Evolutionary conservation across 2,113 vertebrate species (phyloP).

Genomic region (Zapornia atra): DNA sequence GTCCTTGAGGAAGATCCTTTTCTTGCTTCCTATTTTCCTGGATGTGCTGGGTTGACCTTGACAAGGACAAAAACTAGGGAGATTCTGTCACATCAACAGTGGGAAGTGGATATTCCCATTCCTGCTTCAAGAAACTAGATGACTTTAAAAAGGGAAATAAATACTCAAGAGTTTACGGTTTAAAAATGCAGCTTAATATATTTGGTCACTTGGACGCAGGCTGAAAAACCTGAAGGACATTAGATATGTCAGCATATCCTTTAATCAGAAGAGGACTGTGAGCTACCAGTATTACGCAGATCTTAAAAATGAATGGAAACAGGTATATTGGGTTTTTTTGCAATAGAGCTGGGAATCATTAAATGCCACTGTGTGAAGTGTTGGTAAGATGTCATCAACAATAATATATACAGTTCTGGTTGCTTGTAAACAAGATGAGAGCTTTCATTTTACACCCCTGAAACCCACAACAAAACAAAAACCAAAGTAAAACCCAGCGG

Average conservation of each 20-base stretch:
- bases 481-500: too few relatives aligned
- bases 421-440: background rate
- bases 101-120: background rate
- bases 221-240: background rate
- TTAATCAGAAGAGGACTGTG: background rate
- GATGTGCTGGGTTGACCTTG: background rate
- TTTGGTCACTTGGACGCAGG: background rate
- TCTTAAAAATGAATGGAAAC: background rate
- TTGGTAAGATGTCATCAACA: background rate
- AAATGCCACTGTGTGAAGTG: background rate
- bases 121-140: background rate
- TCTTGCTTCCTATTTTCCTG: background rate
- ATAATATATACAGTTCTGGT: background rate
- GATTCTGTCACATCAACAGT: background rate
- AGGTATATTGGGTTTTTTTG: background rate
- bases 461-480: too few relatives aligned
- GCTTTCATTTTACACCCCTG: background rate
- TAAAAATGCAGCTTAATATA: background rate
- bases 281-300: background rate
- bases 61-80: background rate
- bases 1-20: background rate
- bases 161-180: background rate
- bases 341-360: background rate
- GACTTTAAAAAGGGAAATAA: background rate
- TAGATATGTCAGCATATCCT: background rate